Percentiles rank a stretch among this genome's conserved stretches.
phyloP scores from a whole-genome alignment of 2,113 vertebrate species.

The Rynchops niger region DNA sequence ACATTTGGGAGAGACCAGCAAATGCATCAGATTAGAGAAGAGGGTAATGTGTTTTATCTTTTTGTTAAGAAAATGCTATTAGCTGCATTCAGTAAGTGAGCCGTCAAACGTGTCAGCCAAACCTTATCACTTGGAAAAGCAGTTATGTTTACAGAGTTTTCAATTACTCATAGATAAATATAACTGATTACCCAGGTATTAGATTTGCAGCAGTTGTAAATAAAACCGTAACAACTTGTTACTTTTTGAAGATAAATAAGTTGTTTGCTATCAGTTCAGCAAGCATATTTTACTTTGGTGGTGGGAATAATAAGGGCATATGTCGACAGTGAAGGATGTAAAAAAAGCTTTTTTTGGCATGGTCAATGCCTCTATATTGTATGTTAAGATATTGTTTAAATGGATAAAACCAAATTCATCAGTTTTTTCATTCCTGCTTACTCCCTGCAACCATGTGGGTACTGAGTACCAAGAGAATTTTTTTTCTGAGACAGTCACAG shows the following conservation, averaged over 20 bases:
- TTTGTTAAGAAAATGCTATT: neutral
- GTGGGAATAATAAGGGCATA: neutral
- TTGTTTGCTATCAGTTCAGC: neutral
- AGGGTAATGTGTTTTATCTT: neutral
- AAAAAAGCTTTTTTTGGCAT: neutral
- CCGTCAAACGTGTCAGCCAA: neutral
- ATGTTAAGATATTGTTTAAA: neutral
- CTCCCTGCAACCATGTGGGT: neutral
- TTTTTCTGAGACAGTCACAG: constrained; percentile 15
- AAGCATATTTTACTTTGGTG: neutral
- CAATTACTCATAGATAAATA: neutral
- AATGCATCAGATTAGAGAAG: neutral
- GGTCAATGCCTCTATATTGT: neutral
- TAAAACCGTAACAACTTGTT: neutral
- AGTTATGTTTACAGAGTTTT: neutral
- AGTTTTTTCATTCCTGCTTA: neutral
- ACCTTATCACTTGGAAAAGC: neutral
- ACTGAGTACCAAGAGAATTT: neutral
- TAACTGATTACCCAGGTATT: neutral
- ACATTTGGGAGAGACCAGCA: neutral
- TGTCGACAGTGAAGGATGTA: neutral
- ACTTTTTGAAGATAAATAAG: neutral
- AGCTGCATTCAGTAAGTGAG: neutral
- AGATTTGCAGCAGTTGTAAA: neutral
- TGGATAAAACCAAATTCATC: neutral